A percentile compares a stretch with the other conserved stretches of the same genome.
Evolutionary conservation across 2,113 vertebrate species (phyloP).

Genomic region (Felis chaus): DNA sequence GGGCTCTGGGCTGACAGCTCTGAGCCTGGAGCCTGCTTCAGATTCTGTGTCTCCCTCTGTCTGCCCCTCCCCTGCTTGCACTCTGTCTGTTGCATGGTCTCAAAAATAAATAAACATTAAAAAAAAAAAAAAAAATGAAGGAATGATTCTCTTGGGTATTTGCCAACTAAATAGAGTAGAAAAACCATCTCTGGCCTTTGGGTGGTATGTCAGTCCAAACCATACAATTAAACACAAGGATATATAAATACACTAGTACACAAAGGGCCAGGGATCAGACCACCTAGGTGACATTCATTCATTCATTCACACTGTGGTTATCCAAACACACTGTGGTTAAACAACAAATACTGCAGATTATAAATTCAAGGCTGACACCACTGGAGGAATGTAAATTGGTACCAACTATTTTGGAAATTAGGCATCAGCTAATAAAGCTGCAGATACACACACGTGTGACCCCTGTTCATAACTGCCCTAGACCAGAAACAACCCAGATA

Average conservation of each 20-base stretch:
- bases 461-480: background rate
- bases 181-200: background rate
- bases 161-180: background rate
- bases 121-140: background rate
- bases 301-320: background rate
- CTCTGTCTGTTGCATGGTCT: no score
- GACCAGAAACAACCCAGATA: slow-evolving; percentile 14
- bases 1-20: no score
- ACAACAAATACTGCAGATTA: background rate
- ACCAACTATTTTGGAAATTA: slow-evolving; percentile 44
- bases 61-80: no score
- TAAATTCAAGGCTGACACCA: slow-evolving; percentile 28
- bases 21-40: no score
- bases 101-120: background rate
- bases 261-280: background rate
- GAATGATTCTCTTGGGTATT: background rate
- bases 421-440: slow-evolving; percentile 28
- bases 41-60: no score
- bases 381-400: slow-evolving; percentile 56
- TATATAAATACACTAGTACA: background rate
- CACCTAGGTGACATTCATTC: background rate
- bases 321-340: background rate
- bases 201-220: background rate
- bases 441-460: background rate
- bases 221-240: slow-evolving; percentile 8